These are phyloP conservation scores for Melanostigma gelatinosum DNA, from an alignment of 2,113 vertebrate species.

Conservation along the genomic window DNA sequence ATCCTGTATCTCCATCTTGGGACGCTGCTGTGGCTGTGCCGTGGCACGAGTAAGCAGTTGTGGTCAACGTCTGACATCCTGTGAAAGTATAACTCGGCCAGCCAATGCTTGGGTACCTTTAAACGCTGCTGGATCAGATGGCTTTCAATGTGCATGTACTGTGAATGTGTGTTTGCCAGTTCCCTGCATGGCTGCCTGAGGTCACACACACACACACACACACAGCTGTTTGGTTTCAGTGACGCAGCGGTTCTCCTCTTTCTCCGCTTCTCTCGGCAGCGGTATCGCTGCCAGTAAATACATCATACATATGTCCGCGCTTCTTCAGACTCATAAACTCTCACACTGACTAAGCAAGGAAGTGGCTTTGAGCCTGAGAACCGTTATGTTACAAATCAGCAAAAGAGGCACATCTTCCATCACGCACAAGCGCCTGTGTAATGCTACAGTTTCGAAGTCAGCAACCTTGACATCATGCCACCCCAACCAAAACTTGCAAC, in stretches of 20 bases:
- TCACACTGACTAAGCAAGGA: slow-evolving; percentile 81
- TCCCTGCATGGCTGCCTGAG: slow-evolving; percentile 29
- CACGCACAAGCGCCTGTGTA: slow-evolving; percentile 37
- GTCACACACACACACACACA: slow-evolving; percentile 50
- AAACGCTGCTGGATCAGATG: slow-evolving; percentile 24
- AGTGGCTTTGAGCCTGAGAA: slow-evolving; percentile 76
- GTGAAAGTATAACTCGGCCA: slow-evolving; percentile 46
- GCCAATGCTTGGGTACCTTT: background rate
- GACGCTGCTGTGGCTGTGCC: slow-evolving; percentile 19
- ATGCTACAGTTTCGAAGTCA: slow-evolving; percentile 33
- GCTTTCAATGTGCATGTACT: slow-evolving; percentile 15
- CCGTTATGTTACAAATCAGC: slow-evolving; percentile 56
- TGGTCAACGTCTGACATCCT: slow-evolving; percentile 62
- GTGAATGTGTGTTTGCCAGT: slow-evolving; percentile 14
- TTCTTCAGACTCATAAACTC: slow-evolving; percentile 66
- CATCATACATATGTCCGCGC: slow-evolving; percentile 56
- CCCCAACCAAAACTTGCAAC: slow-evolving; percentile 24
- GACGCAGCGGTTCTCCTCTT: slow-evolving; percentile 69
- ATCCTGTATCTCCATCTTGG: slow-evolving; percentile 62
- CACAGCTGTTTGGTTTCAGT: slow-evolving; percentile 81
- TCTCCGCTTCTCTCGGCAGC: slow-evolving; percentile 62
- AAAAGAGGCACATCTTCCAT: slow-evolving; percentile 59
- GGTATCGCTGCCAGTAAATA: slow-evolving; percentile 77
- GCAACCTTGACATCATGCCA: slow-evolving; percentile 46
- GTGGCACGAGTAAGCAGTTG: slow-evolving; percentile 49